Evolutionary conservation across 2,113 vertebrate species (phyloP), one percentile per base, ranked within the genome.

Genomic region (Syngnathus floridae): DNA sequence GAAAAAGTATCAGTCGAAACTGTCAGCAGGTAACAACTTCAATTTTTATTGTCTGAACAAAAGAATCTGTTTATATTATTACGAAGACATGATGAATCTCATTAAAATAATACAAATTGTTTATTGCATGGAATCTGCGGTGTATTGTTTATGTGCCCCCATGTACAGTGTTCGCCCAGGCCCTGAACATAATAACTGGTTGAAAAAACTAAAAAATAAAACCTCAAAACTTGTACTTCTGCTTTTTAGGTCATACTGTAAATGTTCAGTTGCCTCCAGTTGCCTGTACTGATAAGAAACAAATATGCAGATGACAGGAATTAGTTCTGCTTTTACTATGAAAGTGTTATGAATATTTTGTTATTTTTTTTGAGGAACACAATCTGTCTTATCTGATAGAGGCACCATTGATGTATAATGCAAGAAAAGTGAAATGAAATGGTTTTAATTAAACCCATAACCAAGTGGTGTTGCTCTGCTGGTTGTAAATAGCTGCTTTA

Each of bases 371-470:
- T 16, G 46, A 22, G 19, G 26, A 67, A 55, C 26, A 41, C 58
- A 41, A n/a, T 9, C 36, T n/a, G 61, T 59, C 13, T 36, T 2
- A 61, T 49, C 12, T 74, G 43, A 86, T 82, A 84, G 67, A 78
- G 37, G 72, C 36, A 4, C 69, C 62, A 81, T 83, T 86, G 65
- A 83, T 70, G 54, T 51, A 38, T 37, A 56, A 73, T 21, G 70
- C 55, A 76, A 71, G 46, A 56, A 21, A 66, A 36, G 61, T 16
- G 4, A 68, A 48, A 57, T n/a, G 4, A 77, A 67, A 84, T 43
- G 49, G 4, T 64, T 5, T 2, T 66, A 77, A 69, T 73, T 68
- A 61, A 81, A 80, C 84, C 72, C 81, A 75, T 82, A 79, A 82
- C 71, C 71, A 74, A 76, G 59, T 73, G 75, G 17, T 63, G 40